Percentiles rank a stretch among this genome's conserved stretches.
Evolutionary conservation across 2,888 invertebrate species (phyloP).

Genomic region (Eupeodes luniger): DNA sequence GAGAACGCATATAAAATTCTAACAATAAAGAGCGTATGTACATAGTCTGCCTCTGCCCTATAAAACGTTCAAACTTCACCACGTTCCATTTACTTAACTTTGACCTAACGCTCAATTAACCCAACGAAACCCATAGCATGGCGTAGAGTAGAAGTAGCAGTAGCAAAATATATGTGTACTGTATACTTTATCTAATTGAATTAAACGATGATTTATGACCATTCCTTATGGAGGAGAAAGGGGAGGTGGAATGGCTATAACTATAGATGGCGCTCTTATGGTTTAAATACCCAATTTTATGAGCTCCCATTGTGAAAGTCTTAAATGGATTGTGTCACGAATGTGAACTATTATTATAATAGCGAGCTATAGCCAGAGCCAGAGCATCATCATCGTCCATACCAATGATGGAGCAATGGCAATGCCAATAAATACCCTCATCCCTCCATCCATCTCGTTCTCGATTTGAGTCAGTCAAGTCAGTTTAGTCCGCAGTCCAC

Average conservation of each 20-base stretch:
- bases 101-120: constrained; percentile 68
- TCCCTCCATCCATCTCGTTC: not conserved
- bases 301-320: constrained; percentile 63
- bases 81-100: constrained; percentile 42
- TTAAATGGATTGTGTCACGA: constrained; percentile 70
- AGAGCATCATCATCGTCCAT: constrained; percentile 18
- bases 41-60: not conserved
- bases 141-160: not conserved
- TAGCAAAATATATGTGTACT: not conserved
- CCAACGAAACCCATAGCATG: constrained; percentile 9
- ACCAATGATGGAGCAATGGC: not conserved
- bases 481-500: not conserved
- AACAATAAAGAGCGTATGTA: not conserved
- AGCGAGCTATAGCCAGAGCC: too few relatives aligned
- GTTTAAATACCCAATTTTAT: constrained; percentile 65
- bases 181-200: constrained; percentile 71
- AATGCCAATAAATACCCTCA: not conserved
- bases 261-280: constrained; percentile 4
- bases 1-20: not conserved
- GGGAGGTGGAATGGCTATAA: too few relatives aligned
- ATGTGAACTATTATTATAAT: constrained; percentile 18
- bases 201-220: constrained; percentile 73
- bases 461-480: constrained; percentile 4
- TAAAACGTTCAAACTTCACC: constrained; percentile 5
- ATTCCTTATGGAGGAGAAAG: constrained; percentile 6